phyloP scores from a whole-genome alignment of 2,888 invertebrate species.

The Eristalinus sepulchralis region DNA sequence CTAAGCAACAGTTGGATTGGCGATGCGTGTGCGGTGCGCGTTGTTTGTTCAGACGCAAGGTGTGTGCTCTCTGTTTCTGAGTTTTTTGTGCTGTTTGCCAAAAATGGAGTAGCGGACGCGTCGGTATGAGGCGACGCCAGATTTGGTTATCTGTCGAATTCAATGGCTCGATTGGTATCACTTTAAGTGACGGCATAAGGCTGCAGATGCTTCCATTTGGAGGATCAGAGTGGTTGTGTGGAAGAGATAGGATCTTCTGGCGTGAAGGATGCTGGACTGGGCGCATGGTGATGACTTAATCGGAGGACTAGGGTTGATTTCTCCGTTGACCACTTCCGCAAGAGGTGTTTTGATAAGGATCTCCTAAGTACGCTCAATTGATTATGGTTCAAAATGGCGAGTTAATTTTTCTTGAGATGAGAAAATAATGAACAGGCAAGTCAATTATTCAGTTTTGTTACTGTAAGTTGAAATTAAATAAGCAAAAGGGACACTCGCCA shows the following conservation, averaged over 20 bases:
- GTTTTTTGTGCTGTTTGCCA: background rate
- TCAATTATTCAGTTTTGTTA: too few relatives aligned
- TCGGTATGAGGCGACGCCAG: constrained; percentile 34
- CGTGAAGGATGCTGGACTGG: background rate
- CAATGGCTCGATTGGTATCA: constrained; percentile 55
- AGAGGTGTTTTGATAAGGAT: background rate
- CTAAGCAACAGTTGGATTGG: constrained; percentile 63
- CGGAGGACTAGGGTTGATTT: background rate
- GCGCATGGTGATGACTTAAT: background rate
- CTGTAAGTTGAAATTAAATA: too few relatives aligned
- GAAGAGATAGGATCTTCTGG: too few relatives aligned
- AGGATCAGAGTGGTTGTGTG: constrained; percentile 21
- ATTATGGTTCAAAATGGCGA: too few relatives aligned
- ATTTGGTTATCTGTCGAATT: constrained; percentile 58
- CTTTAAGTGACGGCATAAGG: constrained; percentile 58
- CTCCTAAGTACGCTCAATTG: background rate
- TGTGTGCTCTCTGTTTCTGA: constrained; percentile 21
- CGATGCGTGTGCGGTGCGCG: constrained; percentile 27
- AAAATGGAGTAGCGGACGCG: background rate
- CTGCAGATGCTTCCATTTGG: constrained; percentile 57
- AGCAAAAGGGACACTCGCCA: too few relatives aligned
- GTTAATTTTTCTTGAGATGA: too few relatives aligned
- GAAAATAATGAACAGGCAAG: too few relatives aligned
- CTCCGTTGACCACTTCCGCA: background rate
- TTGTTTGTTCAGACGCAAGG: constrained; percentile 67